phyloP scores from a whole-genome alignment of 2,888 invertebrate species.

The Chloroclystis v-ata region DNA sequence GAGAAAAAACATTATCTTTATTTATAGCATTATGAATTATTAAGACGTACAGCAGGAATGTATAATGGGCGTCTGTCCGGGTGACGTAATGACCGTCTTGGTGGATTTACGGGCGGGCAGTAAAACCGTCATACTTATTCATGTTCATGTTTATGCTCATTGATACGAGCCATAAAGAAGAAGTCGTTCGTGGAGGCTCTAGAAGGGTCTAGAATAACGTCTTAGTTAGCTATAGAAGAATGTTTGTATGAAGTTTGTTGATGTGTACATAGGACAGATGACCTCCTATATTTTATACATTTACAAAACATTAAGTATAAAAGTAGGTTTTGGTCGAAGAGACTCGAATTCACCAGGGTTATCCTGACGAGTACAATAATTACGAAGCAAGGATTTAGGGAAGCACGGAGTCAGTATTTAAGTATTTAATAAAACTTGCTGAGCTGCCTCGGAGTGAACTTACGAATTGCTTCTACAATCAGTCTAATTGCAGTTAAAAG shows the following conservation, averaged over 20 bases:
- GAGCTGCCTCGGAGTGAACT: constrained; percentile 30
- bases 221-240: background rate
- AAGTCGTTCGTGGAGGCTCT: constrained; percentile 34
- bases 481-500: background rate
- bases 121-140: constrained; percentile 62
- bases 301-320: too few relatives aligned
- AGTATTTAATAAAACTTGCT: constrained; percentile 38
- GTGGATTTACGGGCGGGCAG: constrained; percentile 48
- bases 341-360: too few relatives aligned
- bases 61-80: constrained; percentile 10
- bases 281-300: background rate
- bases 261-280: too few relatives aligned
- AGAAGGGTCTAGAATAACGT: constrained; percentile 6
- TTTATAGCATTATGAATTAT: background rate
- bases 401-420: constrained; percentile 2
- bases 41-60: constrained; percentile 5
- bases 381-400: constrained; percentile 10
- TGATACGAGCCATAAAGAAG: constrained; percentile 53
- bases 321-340: too few relatives aligned
- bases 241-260: too few relatives aligned
- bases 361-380: constrained; percentile 16
- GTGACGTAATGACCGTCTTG: constrained; percentile 45
- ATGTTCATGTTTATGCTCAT: constrained; percentile 61
- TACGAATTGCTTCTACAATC: constrained; percentile 23
- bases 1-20: background rate